These are phyloP conservation scores for Bubo bubo DNA, from an alignment of 2,113 vertebrate species.

Conservation along the genomic window DNA sequence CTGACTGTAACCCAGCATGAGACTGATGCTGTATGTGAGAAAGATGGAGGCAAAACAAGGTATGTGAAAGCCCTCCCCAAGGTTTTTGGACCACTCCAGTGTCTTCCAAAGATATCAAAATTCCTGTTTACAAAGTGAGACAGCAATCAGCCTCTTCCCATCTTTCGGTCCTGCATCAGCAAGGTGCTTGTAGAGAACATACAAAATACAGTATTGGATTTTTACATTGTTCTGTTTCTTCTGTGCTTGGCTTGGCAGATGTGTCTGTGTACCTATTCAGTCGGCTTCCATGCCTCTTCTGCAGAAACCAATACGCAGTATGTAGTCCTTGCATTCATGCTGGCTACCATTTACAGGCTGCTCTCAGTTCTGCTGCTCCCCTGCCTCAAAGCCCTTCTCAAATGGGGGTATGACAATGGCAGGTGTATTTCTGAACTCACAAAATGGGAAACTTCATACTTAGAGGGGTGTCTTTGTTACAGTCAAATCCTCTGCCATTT, in stretches of 20 bases:
- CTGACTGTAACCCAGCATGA: not conserved
- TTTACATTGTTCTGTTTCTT: not conserved
- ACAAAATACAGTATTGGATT: not conserved
- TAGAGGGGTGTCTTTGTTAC: not conserved
- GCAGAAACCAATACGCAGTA: not conserved
- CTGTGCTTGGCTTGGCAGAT: not conserved
- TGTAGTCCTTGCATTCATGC: not conserved
- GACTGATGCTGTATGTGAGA: not conserved
- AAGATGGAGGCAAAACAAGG: not conserved
- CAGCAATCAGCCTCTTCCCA: not conserved
- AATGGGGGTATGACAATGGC: not conserved
- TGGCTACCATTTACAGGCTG: not conserved
- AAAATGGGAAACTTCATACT: not conserved
- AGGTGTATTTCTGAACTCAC: not conserved
- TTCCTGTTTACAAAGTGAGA: not conserved
- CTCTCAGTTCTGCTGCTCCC: not conserved
- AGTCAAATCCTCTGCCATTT: not conserved
- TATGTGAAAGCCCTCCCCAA: not conserved
- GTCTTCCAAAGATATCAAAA: not conserved
- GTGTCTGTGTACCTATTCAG: not conserved
- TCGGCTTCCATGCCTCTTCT: not conserved
- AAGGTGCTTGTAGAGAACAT: not conserved
- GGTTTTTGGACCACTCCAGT: not conserved
- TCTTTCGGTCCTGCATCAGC: not conserved
- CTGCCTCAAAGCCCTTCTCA: not conserved